Evolutionary conservation across 2,888 invertebrate genomes (phyloP), one percentile per base, ranked within the genome.

Genomic region (Ophion obscuratus): DNA sequence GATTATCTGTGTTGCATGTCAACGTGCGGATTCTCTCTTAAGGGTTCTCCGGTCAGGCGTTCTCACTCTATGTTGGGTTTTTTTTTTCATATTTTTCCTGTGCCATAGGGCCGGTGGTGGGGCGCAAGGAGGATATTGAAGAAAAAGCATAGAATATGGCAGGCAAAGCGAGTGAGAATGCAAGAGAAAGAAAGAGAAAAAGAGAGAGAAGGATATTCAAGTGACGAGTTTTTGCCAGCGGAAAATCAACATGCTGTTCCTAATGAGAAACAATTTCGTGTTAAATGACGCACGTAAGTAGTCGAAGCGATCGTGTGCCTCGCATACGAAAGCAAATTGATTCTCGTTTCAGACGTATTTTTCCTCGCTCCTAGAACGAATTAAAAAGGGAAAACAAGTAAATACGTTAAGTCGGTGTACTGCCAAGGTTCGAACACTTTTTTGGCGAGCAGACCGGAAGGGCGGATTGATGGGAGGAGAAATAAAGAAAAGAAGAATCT

Each of bases 221-320:
- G 78, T 78, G 82, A 83, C 70, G 77, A 66, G 83, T 83, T 77
- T 83, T 59, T 62, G 14, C 57, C 27, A 31, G 20, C 20, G 83
- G 47, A 77, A 74, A 85, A 79, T 80, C 66, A 75, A 78, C 64
- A 68, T 79, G 61, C 66, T 64, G 75, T 57, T 57, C 76, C 81
- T 86, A 88, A 88, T 87, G 86, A 87, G 86, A 87, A 88, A 87
- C 88, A 88, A 87, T 88, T 86, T 67, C 76, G 80, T 86, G 88
- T 88, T 86, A 87, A 88, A 87, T 88, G 88, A 87, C 80, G 88
- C 84, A 86, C 88, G 83, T 85, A 78, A 86, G 87, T 88, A 88
- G 87, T 88, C 88, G 87, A 88, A 86, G 84, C 75, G 61, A n/a
- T 64, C 53, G 84, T 71, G 73, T 75, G 73, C 78, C 83, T 84